phyloP scores from a whole-genome alignment of 2,113 vertebrate species.

The Apus apus region DNA sequence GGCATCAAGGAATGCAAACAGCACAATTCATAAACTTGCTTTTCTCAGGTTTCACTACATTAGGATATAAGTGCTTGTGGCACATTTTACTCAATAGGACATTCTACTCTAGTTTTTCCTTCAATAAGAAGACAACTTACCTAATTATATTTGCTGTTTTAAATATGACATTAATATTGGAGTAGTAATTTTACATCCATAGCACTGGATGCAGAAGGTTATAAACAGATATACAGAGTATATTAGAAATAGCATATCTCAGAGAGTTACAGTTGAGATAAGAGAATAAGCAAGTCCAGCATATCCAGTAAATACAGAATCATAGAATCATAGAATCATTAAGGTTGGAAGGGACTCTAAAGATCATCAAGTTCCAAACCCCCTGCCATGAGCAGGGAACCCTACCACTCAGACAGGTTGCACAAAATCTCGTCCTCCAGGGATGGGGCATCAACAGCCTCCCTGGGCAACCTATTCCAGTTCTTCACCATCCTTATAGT shows the following conservation, averaged over 20 bases:
- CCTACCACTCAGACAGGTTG: too few species aligned
- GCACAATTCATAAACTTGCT: constrained; percentile 32
- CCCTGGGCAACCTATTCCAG: too few species aligned
- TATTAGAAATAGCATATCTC: neutral
- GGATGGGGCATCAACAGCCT: too few species aligned
- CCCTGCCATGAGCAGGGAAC: too few species aligned
- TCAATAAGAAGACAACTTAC: neutral
- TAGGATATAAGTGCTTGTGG: neutral
- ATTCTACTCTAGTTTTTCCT: neutral
- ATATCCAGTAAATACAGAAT: neutral
- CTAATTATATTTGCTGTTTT: neutral
- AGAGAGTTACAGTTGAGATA: neutral
- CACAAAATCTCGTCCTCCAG: too few species aligned
- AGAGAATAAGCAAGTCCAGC: neutral
- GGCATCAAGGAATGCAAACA: constrained; percentile 41
- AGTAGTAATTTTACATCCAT: neutral
- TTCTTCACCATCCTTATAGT: too few species aligned
- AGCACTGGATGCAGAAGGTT: neutral
- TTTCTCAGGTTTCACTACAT: neutral
- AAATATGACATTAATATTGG: neutral
- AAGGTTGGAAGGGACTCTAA: too few species aligned
- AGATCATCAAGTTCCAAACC: too few species aligned
- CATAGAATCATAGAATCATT: too few species aligned
- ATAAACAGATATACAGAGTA: neutral
- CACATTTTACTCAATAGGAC: neutral